Evolutionary conservation across 2,113 vertebrate species (phyloP).

Genomic region (Melospiza georgiana): DNA sequence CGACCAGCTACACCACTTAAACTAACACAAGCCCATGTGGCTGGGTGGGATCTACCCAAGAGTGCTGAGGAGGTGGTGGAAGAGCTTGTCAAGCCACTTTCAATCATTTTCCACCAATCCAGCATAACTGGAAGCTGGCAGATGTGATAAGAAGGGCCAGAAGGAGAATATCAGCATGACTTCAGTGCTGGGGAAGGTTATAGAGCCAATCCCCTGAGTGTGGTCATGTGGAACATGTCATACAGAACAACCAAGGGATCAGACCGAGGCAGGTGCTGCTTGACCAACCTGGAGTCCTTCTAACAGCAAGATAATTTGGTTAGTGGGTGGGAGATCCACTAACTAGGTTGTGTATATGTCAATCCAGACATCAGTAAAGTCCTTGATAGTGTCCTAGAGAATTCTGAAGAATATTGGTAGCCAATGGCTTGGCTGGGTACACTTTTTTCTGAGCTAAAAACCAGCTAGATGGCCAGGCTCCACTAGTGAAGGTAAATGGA

Average conservation of each 20-base stretch:
- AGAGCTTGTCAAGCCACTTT: not conserved
- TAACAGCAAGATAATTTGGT: not conserved
- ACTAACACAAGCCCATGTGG: not conserved
- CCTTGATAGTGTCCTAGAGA: not conserved
- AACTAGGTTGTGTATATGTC: not conserved
- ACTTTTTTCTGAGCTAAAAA: not conserved
- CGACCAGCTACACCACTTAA: accelerated
- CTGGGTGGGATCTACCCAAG: not conserved
- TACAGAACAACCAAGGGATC: not conserved
- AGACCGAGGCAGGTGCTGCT: not conserved
- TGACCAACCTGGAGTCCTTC: not conserved
- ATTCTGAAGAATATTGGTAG: not conserved
- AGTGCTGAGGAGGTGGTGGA: accelerated
- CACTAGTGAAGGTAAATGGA: not conserved
- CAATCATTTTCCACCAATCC: not conserved
- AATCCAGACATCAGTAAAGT: not conserved
- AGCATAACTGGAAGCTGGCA: not conserved
- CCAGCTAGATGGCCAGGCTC: not conserved
- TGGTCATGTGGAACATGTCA: not conserved
- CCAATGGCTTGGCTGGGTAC: not conserved
- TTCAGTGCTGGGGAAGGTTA: not conserved
- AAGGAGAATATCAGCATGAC: not conserved
- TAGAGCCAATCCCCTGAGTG: too few species aligned
- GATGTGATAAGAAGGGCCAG: too few species aligned
- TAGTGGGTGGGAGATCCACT: too few species aligned